These are phyloP conservation scores for Calameuta idolon DNA, from an alignment of 2,888 invertebrate species.

Conservation along the genomic window DNA sequence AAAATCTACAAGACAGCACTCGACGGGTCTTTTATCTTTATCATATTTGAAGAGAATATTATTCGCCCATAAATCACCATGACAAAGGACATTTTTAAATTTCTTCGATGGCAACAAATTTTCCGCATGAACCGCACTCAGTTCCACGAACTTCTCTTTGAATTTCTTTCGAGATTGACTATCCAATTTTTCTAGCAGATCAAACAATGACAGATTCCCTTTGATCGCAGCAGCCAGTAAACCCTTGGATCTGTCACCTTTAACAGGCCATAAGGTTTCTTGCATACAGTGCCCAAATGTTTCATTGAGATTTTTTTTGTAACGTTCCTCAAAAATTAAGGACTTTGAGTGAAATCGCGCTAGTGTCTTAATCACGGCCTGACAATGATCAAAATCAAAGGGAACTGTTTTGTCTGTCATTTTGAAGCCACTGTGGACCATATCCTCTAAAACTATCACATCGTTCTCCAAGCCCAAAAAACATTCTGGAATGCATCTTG, in stretches of 20 bases:
- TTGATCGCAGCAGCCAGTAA: conserved; percentile 52
- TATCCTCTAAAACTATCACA: conserved; percentile 70
- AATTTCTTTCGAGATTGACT: conserved; percentile 35
- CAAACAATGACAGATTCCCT: conserved; percentile 49
- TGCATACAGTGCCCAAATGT: conserved; percentile 48
- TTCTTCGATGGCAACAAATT: conserved; percentile 48
- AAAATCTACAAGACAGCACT: conserved; percentile 61
- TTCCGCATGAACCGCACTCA: conserved; percentile 34
- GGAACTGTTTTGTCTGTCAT: conserved; percentile 77
- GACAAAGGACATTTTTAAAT: conserved; percentile 58
- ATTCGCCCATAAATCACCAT: conserved; percentile 65
- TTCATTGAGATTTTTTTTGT: conserved; percentile 45
- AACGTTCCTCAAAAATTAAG: conserved; percentile 60
- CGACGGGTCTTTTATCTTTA: conserved; percentile 42
- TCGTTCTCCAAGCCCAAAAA: conserved; percentile 49
- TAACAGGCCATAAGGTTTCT: conserved; percentile 49
- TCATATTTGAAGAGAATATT: conserved; percentile 62
- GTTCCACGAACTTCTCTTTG: conserved; percentile 34
- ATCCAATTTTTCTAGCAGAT: conserved; percentile 37
- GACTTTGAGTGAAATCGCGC: conserved; percentile 77
- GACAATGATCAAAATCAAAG: conserved; percentile 73
- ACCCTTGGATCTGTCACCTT: conserved; percentile 24
- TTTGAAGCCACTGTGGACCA: conserved; percentile 72
- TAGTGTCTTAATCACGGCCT: conserved; percentile 72
- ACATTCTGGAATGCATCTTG: conserved; percentile 46